Base-by-base conservation (phyloP, 1,140 invertebrate genomes). In the Microplitis demolitor region DNA sequence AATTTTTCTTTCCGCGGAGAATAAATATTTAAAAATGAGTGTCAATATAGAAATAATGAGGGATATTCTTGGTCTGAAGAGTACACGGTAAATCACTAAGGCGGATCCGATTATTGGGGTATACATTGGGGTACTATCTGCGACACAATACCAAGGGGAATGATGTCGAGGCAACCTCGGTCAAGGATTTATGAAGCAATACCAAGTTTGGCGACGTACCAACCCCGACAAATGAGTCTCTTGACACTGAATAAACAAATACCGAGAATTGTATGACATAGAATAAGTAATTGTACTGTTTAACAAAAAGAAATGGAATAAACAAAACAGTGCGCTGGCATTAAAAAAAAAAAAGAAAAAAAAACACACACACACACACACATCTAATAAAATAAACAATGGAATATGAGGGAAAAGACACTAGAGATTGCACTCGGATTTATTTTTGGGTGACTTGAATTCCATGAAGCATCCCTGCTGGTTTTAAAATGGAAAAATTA, bases 181-280 rank as follows among this genome's bases (percentile, higher is more conserved):
- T 66, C 39, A 51, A 66, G 63, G 63, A 66, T 66, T 66, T 66
- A 66, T 66, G 63, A 82, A 81, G 83, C 80, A 85, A 85, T 85
- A 85, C 80, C 69, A 76, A 72, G 71, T 80, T 80, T 84, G 83
- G 83, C 82, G 77, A 64, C 74, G 77, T 71, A 77, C 82, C 83
- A 85, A 69, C 39, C 14, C 67, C 76, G 72, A 67, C 73, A 73
- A 76, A 77, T 69, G 73, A 73, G 74, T 79, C 76, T 74, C 74
- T 78, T 77, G 79, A 80, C 79, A 73, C 77, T 75, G 74, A 76
- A 79, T 79, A 79, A 79, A 80, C 76, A 78, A 80, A 74, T 73
- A 73, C 72, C 8, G 45, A 64, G 60, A 51, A 71, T 71, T 68
- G 63, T 13, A 14, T 37, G 54, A 35, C 50, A 45, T 64, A 35